A percentile compares a stretch with the other conserved stretches of the same genome.
Evolutionary conservation across 2,888 invertebrate genomes (phyloP).

Genomic region (Anthrax anthrax): DNA sequence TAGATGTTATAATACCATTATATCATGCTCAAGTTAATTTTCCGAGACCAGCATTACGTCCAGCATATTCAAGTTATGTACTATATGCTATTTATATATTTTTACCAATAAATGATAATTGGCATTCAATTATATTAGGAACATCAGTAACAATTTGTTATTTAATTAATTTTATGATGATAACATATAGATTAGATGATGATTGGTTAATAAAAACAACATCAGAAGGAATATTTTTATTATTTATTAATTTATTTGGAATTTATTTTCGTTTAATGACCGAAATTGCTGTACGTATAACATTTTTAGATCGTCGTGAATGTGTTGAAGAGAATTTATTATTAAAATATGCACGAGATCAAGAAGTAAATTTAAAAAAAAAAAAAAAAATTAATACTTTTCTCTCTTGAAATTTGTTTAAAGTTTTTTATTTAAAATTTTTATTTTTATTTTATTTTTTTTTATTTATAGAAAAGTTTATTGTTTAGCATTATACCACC

Average conservation of each 20-base stretch:
- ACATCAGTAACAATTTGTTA: conserved; percentile 51
- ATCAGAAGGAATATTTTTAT: conserved; percentile 56
- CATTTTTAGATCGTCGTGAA: conserved; percentile 74
- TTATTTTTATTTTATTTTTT: not conserved
- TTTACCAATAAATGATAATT: conserved; percentile 61
- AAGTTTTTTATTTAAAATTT: not conserved
- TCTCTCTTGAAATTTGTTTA: not conserved
- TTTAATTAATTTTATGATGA: conserved; percentile 41
- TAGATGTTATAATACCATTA: conserved; percentile 51
- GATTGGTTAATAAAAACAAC: conserved; percentile 32
- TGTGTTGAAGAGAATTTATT: conserved; percentile 74
- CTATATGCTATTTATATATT: conserved; percentile 72
- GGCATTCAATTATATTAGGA: conserved; percentile 55
- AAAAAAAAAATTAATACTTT: not conserved
- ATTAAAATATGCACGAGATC: conserved; percentile 68
- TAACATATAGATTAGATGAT: conserved; percentile 37
- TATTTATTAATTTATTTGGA: conserved; percentile 68
- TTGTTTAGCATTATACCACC: conserved; percentile 75
- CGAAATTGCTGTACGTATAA: conserved; percentile 72
- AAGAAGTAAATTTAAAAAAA: conserved; percentile 40
- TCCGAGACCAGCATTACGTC: conserved; percentile 38
- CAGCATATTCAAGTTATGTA: conserved; percentile 56
- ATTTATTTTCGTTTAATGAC: conserved; percentile 79
- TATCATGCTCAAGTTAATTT: conserved; percentile 43
- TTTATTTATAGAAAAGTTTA: conserved; percentile 53